These are phyloP conservation scores for Mirounga angustirostris DNA, from an alignment of 2,113 vertebrate genomes.

Conservation along the genomic window DNA sequence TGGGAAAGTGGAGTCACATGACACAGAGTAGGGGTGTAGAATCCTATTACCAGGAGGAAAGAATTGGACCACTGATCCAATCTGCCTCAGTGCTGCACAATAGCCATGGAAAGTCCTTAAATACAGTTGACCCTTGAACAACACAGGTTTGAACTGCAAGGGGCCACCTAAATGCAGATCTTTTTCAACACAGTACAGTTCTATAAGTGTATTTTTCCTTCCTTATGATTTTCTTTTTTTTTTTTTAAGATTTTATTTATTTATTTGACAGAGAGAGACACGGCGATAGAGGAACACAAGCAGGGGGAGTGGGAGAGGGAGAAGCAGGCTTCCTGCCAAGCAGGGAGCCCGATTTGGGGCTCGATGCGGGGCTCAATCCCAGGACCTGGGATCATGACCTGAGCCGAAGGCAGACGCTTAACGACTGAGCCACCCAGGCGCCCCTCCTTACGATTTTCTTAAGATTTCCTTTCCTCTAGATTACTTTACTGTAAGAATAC, in stretches of 20 bases:
- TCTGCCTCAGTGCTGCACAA: neutral
- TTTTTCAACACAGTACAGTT: neutral
- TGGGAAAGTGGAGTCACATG: neutral
- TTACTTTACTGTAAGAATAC: neutral
- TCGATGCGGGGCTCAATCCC: too few relatives aligned
- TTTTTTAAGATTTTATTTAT: too few relatives aligned
- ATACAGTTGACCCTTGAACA: neutral
- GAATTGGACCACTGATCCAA: neutral
- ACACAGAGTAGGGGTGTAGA: neutral
- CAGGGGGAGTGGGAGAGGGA: too few relatives aligned
- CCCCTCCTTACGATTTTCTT: neutral
- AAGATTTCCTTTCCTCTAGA: neutral
- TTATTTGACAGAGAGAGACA: too few relatives aligned
- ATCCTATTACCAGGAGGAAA: neutral
- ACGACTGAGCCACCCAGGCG: too few relatives aligned
- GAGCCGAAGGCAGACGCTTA: too few relatives aligned
- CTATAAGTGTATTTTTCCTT: neutral
- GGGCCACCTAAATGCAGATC: neutral
- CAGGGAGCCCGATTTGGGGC: too few relatives aligned
- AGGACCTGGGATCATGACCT: too few relatives aligned
- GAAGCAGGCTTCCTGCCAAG: too few relatives aligned
- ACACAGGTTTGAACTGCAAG: neutral
- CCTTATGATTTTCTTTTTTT: neutral
- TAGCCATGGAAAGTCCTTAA: neutral
- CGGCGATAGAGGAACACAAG: too few relatives aligned